Conservation (phyloP, 2,797 vertebrate genomes). For the Scolopax bukidnonensis region DNA sequence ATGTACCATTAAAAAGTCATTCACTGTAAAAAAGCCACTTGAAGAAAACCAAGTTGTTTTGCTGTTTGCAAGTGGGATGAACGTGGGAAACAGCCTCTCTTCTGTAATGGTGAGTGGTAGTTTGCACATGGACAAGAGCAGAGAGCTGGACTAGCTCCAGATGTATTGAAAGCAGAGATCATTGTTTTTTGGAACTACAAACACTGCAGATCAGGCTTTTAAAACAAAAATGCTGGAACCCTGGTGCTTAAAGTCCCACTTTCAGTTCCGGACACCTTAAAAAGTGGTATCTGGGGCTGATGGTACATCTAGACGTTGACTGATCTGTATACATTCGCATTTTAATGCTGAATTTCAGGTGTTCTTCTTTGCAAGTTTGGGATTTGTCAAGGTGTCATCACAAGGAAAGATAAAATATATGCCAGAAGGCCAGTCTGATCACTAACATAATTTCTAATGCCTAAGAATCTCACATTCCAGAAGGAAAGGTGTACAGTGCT, state of each 20-base stretch:
- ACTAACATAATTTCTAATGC: background rate
- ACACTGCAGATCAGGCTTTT: background rate
- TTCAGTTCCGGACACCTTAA: background rate
- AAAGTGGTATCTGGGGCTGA: background rate
- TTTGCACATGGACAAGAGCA: background rate
- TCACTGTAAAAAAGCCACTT: background rate
- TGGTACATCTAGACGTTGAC: rapidly evolving
- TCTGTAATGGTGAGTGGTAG: background rate
- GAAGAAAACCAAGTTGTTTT: conserved; percentile 22
- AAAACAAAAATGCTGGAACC: background rate
- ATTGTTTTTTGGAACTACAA: background rate
- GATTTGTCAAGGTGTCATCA: background rate
- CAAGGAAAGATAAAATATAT: background rate
- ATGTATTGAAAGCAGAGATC: background rate
- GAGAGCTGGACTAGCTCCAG: conserved; percentile 29
- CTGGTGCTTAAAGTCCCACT: background rate
- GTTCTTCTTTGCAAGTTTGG: no score
- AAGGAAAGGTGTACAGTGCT: background rate
- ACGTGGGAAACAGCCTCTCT: background rate
- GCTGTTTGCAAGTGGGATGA: background rate
- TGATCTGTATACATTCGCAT: background rate
- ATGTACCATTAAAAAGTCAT: background rate
- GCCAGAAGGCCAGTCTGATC: background rate
- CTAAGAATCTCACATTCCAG: background rate
- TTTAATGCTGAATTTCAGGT: background rate